These are phyloP conservation scores for Caenorhabditis sp. DNA, from an alignment of 2,888 invertebrate genomes.

Conservation along the genomic window DNA sequence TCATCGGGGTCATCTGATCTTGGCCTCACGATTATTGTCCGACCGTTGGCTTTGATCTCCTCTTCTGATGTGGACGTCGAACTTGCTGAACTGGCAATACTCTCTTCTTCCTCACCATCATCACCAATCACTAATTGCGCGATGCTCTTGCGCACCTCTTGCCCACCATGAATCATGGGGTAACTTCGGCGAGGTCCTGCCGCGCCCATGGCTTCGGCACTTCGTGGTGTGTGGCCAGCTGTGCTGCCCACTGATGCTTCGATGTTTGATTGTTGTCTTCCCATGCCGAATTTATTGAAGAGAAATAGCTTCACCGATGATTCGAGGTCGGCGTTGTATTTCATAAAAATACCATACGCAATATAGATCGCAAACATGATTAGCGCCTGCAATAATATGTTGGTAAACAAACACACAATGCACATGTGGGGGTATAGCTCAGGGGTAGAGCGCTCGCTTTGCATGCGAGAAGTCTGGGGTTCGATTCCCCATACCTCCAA, in stretches of 20 bases:
- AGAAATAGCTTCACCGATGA: constrained; percentile 43
- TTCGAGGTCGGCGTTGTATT: constrained; percentile 64
- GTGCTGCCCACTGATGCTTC: not conserved
- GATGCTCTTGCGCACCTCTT: constrained; percentile 45
- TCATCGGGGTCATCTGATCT: constrained; percentile 23
- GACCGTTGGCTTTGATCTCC: constrained; percentile 27
- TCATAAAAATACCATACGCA: constrained; percentile 68
- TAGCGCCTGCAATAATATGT: constrained; percentile 41
- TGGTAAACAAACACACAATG: not conserved
- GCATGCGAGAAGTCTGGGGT: constrained; percentile 61
- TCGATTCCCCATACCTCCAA: constrained; percentile 57
- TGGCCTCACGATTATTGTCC: constrained; percentile 40
- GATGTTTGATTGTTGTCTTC: constrained; percentile 15
- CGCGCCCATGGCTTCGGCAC: constrained; percentile 27
- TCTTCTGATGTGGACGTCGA: constrained; percentile 17
- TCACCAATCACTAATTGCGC: constrained; percentile 50
- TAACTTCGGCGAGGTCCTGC: constrained; percentile 37
- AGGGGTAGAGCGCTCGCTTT: constrained; percentile 64
- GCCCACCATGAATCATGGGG: constrained; percentile 49
- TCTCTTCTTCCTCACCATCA: constrained; percentile 35
- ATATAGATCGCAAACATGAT: constrained; percentile 64
- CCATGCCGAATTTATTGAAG: constrained; percentile 33
- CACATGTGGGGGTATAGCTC: constrained; percentile 52
- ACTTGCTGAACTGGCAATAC: not conserved
- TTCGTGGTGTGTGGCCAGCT: constrained; percentile 21